phyloP scores from a whole-genome alignment of 2,113 vertebrate species.

The Shinisaurus crocodilurus region DNA sequence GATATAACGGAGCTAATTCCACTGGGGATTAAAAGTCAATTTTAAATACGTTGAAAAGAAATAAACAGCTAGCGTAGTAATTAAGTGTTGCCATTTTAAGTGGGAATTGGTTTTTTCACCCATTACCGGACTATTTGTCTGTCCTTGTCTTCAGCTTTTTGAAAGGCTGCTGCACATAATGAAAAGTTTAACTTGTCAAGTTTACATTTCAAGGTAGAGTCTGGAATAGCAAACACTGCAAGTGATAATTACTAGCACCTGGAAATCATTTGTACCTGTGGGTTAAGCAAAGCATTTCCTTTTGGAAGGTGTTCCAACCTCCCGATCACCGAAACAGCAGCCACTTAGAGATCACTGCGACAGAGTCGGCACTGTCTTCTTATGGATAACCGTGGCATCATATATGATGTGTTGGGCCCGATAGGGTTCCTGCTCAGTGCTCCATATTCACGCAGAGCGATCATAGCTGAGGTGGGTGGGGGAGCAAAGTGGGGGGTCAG shows the following conservation, averaged over 20 bases:
- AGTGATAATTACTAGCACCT: constrained; percentile 86
- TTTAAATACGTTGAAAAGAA: constrained; percentile 75
- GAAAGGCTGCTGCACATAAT: constrained; percentile 77
- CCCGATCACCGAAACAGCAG: constrained; percentile 65
- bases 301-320: constrained; percentile 74
- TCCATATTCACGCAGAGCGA: too few species aligned
- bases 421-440: too few species aligned
- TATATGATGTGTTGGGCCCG: background rate
- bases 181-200: constrained; percentile 88
- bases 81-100: constrained; percentile 80
- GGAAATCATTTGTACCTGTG: constrained; percentile 81
- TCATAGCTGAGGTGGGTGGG: too few species aligned
- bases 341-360: constrained; percentile 44
- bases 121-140: constrained; percentile 64
- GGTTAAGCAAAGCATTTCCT: constrained; percentile 74
- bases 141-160: constrained; percentile 75
- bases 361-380: constrained; percentile 69
- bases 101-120: constrained; percentile 75
- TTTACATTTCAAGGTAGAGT: constrained; percentile 83
- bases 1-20: constrained; percentile 69
- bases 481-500: background rate
- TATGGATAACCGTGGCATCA: constrained; percentile 64
- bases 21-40: constrained; percentile 66
- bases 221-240: constrained; percentile 76
- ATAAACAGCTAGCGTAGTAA: constrained; percentile 76